phyloP scores from a whole-genome alignment of 2,888 invertebrate genomes.

The Dichetophora obliterata region DNA sequence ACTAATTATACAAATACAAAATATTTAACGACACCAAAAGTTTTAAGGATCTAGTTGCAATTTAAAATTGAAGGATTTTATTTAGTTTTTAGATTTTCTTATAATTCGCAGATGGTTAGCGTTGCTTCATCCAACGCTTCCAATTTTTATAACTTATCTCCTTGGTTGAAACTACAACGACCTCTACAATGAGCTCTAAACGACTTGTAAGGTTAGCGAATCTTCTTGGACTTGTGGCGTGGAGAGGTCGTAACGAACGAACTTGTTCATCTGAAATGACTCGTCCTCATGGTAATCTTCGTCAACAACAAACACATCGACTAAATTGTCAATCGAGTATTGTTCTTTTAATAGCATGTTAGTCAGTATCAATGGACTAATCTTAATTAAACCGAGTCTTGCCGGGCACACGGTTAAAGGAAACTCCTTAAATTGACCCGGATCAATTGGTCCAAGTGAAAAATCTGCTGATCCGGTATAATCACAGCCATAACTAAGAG shows the following conservation, averaged over 20 bases:
- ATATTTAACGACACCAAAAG: no score
- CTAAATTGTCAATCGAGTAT: constrained; percentile 93
- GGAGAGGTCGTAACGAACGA: constrained; percentile 66
- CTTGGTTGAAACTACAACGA: background rate
- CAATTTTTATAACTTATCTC: no score
- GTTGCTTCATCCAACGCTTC: no score
- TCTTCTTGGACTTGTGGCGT: constrained; percentile 53
- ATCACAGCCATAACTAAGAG: constrained; percentile 72
- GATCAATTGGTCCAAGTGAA: constrained; percentile 75
- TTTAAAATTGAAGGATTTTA: no score
- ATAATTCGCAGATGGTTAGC: no score
- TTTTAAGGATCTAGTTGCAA: no score
- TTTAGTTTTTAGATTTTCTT: no score
- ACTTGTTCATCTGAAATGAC: constrained; percentile 67
- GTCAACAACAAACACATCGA: constrained; percentile 89
- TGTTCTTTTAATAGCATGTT: constrained; percentile 89
- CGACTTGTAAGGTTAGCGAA: constrained; percentile 60
- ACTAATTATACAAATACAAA: no score
- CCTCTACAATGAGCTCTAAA: constrained; percentile 44
- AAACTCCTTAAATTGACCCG: constrained; percentile 78
- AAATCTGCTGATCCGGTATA: constrained; percentile 87
- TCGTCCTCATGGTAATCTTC: constrained; percentile 66
- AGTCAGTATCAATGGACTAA: constrained; percentile 88
- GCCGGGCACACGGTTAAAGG: constrained; percentile 86
- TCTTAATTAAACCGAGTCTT: constrained; percentile 83